A percentile compares a stretch with the other conserved stretches of the same genome.
These are phyloP conservation scores for Lithophane ornitopus DNA, from an alignment of 2,888 invertebrate genomes.

Conservation along the genomic window DNA sequence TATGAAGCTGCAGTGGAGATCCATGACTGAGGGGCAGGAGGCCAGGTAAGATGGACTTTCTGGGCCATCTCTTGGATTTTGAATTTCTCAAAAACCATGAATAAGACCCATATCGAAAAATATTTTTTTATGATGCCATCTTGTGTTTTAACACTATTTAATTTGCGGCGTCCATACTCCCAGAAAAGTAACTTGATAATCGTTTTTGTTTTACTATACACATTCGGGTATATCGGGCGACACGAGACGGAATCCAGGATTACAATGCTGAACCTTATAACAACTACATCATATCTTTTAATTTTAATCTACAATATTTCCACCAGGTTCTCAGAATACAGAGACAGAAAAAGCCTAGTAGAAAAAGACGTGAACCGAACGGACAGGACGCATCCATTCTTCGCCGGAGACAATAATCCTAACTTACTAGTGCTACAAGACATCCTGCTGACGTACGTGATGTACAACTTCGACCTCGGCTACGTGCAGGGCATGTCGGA, in stretches of 20 bases:
- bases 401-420: slow-evolving; percentile 97
- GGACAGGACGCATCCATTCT: slow-evolving; percentile 97
- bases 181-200: neutral
- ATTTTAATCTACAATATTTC: neutral
- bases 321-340: slow-evolving; percentile 94
- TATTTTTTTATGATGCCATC: neutral
- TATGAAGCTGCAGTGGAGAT: slow-evolving; percentile 99
- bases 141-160: neutral
- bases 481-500: slow-evolving; percentile 99
- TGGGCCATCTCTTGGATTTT: neutral
- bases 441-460: slow-evolving; percentile 99
- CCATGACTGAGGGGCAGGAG: slow-evolving; percentile 97
- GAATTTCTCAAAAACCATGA: neutral
- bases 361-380: slow-evolving; percentile 99
- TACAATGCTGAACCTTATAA: neutral
- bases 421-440: slow-evolving; percentile 96
- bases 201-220: neutral
- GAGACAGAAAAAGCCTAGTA: slow-evolving; percentile 97
- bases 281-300: neutral
- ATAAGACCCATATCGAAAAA: neutral
- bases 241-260: neutral
- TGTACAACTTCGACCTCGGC: slow-evolving; percentile 99
- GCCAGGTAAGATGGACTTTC: slow-evolving; percentile 54
- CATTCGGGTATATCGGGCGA: neutral
- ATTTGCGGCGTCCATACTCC: neutral